phyloP scores from a whole-genome alignment of 2,797 vertebrate genomes.

The Columba guinea region DNA sequence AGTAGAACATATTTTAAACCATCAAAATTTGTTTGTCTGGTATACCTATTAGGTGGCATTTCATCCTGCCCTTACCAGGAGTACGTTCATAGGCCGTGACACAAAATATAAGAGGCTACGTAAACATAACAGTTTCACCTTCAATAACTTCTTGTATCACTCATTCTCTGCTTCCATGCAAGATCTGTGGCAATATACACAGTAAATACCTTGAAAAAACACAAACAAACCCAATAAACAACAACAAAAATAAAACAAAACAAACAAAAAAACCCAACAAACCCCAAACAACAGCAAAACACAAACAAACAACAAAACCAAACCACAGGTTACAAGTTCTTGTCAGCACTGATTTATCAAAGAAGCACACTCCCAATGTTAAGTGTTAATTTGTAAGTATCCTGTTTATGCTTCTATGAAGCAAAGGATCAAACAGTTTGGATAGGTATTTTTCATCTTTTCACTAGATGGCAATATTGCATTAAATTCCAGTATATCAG shows the following conservation, averaged over 20 bases:
- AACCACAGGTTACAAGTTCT: neutral
- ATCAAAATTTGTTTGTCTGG: neutral
- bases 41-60: neutral
- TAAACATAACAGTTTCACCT: neutral
- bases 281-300: neutral
- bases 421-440: neutral
- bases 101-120: neutral
- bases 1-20: neutral
- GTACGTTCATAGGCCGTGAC: neutral
- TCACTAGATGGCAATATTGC: constrained; percentile 71
- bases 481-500: neutral
- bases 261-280: too few relatives aligned
- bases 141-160: neutral
- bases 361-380: neutral
- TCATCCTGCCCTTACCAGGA: neutral
- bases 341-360: neutral
- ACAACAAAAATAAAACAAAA: too few relatives aligned
- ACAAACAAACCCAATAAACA: neutral
- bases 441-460: neutral
- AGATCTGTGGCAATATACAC: neutral
- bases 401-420: neutral
- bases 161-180: neutral
- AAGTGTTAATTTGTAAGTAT: neutral
- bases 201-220: neutral
- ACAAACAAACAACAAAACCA: neutral